Evolutionary conservation across 2,113 vertebrate species (phyloP), one percentile per base, ranked within the genome.

Genomic region (Datnioides undecimradiatus): DNA sequence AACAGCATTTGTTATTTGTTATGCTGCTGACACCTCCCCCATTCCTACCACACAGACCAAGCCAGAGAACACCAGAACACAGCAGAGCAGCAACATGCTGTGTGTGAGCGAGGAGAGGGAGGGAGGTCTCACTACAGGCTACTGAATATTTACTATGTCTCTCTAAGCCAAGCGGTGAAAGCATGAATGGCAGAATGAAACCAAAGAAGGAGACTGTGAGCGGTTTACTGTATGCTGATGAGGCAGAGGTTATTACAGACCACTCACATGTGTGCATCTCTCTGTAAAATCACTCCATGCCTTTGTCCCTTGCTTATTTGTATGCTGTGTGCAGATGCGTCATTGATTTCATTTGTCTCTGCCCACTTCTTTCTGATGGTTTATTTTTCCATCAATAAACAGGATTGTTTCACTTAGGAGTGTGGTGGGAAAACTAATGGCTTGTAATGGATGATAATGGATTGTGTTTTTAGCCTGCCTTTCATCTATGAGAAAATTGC

Each of bases 391-490:
- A 89, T 92, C 91, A 80, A 83, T 92, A 90, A 91, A 89, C 60
- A 57, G 84, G 71, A 90, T 80, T 84, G 91, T 84, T 90, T 87
- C 90, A 89, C 86, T 90, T 84, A 84, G 55, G 85, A 80, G 90
- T 83, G 82, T 23, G 46, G 68, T 62, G 66, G 88, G 79, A 23
- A 60, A 85, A 84, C 88, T 91, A 93, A 92, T 93, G 88, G 90
- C 48, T 83, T 69, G 62, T 93, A 91, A 93, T 93, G 93, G 91
- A 91, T 68, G 72, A 57, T 93, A 92, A 93, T 93, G 88, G 87
- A 86, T 88, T 73, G 80, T 86, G 77, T 90, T 89, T 90, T 85
- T 79, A 89, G 78, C 54, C 54, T 70, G 64, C 80, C 87, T 88
- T 91, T 93, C 83, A 92, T 90, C 82, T 84, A 41, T 52, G 38